These are phyloP conservation scores for Limnephilus rhombicus DNA, from an alignment of 2,888 invertebrate species.

Conservation along the genomic window DNA sequence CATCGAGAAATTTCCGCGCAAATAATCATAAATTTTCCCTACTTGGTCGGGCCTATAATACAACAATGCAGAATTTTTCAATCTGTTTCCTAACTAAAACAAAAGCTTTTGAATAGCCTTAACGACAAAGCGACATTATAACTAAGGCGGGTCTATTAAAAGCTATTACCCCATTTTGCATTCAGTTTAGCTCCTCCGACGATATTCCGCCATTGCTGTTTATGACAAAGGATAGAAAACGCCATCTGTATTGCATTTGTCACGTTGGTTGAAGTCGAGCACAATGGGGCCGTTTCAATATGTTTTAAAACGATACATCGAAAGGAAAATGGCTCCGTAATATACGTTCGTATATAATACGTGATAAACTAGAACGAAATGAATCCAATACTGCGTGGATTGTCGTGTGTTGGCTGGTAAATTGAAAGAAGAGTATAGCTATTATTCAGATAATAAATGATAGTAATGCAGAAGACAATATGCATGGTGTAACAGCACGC, in stretches of 20 bases:
- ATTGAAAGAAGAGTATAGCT: not conserved
- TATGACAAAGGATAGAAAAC: constrained; percentile 10
- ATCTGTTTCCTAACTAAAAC: constrained; percentile 2
- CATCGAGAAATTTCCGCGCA: not conserved
- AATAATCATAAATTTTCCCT: constrained; percentile 8
- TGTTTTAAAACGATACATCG: not conserved
- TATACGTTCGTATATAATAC: not conserved
- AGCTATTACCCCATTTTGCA: constrained; percentile 3
- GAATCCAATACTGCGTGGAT: not conserved
- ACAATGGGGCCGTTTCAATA: constrained; percentile 31
- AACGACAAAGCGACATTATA: constrained; percentile 15
- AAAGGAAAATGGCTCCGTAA: not conserved
- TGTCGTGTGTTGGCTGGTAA: not conserved
- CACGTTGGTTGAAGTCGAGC: not conserved
- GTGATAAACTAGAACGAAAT: not conserved
- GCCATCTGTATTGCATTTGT: constrained; percentile 28
- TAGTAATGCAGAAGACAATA: too few species aligned
- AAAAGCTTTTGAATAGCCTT: constrained; percentile 22
- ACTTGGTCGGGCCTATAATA: not conserved
- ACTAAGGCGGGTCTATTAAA: constrained; percentile 11
- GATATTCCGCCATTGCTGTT: not conserved
- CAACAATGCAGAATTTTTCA: not conserved
- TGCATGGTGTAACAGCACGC: too few species aligned
- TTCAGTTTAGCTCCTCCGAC: not conserved
- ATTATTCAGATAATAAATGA: not conserved